These are phyloP conservation scores for Petrophora chlorosata DNA, from an alignment of 2,888 invertebrate species.

Conservation along the genomic window DNA sequence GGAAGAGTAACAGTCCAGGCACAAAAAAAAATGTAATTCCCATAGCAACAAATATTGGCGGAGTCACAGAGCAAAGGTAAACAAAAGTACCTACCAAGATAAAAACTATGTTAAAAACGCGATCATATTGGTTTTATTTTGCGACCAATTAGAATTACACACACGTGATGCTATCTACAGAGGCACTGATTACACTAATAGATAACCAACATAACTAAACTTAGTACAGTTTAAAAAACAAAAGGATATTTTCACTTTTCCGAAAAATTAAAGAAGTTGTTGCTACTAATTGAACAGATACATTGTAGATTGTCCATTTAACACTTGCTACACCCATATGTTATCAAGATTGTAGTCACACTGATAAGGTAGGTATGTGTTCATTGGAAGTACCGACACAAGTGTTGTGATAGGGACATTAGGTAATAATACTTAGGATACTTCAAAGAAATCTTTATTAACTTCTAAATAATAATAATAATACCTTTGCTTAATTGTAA, in stretches of 20 bases:
- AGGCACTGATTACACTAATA: neutral
- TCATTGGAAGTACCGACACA: conserved; percentile 2
- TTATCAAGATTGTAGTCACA: conserved; percentile 33
- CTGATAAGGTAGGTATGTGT: conserved; percentile 27
- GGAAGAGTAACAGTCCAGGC: no score
- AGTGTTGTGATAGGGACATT: conserved; percentile 17
- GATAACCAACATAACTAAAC: neutral
- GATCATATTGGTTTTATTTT: conserved; percentile 4
- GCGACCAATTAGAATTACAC: neutral
- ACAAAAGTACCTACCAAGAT: neutral
- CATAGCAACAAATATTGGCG: no score
- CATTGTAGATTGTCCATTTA: neutral
- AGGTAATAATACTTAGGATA: neutral
- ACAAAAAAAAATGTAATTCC: no score
- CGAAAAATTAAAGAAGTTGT: conserved; percentile 4
- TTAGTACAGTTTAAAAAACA: neutral
- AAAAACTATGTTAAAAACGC: neutral
- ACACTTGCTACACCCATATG: conserved; percentile 30
- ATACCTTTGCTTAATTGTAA: no score
- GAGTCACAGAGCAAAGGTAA: neutral
- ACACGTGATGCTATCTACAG: neutral
- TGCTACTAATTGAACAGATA: neutral
- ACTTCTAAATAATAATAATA: no score
- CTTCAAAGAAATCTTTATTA: neutral
- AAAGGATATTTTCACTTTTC: neutral